phyloP scores from a whole-genome alignment of 2,113 vertebrate genomes.

The Nothobranchius kuhntae region DNA sequence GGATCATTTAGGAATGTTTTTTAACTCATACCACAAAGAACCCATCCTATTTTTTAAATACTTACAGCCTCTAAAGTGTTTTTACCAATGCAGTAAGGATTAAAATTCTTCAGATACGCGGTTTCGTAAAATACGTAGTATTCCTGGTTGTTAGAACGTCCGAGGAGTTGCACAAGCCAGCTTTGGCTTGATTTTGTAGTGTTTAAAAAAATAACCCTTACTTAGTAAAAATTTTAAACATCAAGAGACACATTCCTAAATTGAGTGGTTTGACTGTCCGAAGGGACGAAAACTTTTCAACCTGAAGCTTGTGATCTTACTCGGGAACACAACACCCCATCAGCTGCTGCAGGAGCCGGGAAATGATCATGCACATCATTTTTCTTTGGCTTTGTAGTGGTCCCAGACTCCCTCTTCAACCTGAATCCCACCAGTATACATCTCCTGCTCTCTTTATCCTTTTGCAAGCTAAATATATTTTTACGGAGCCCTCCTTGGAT shows the following conservation, averaged over 20 bases:
- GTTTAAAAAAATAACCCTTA: neutral
- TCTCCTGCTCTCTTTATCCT: conserved; percentile 9
- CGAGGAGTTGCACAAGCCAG: neutral
- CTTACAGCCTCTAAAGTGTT: too few relatives aligned
- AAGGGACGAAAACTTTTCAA: conserved; percentile 3
- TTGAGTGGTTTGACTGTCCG: conserved; percentile 53
- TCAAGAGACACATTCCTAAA: conserved; percentile 54
- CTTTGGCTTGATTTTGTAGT: neutral
- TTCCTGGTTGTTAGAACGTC: neutral
- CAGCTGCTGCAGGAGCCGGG: conserved; percentile 60
- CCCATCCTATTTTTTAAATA: too few relatives aligned
- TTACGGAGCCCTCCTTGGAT: too few relatives aligned
- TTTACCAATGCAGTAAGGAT: too few relatives aligned
- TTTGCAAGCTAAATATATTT: neutral
- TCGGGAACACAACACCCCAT: conserved; percentile 60
- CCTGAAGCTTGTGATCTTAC: conserved; percentile 21
- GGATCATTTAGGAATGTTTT: too few relatives aligned
- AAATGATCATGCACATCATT: conserved; percentile 65
- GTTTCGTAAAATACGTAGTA: too few relatives aligned
- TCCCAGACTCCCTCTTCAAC: conserved; percentile 15
- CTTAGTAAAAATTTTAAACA: conserved; percentile 5
- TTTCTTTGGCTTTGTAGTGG: conserved; percentile 54
- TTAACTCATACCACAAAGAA: too few relatives aligned
- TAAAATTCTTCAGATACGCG: too few relatives aligned
- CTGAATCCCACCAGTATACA: conserved; percentile 7